A percentile compares a stretch with the other conserved stretches of the same genome.
Evolutionary conservation across 2,797 vertebrate genomes (phyloP).

Genomic region (Danio tinwini): DNA sequence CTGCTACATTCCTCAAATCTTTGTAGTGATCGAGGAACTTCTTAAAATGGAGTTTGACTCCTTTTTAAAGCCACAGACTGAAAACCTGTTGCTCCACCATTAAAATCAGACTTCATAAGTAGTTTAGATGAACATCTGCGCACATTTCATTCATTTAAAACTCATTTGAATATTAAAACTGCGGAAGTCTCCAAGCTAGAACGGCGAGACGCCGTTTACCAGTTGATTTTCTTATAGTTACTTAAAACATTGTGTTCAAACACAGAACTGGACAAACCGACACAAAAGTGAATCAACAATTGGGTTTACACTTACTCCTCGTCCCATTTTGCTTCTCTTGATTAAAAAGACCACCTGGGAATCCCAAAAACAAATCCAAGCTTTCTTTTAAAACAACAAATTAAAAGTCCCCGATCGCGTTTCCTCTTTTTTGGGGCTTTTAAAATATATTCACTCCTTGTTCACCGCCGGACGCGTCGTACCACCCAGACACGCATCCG

Average conservation of each 20-base stretch:
- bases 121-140: neutral
- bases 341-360: slow-evolving; percentile 57
- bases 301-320: slow-evolving; percentile 77
- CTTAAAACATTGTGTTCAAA: neutral
- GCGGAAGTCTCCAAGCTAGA: slow-evolving; percentile 50
- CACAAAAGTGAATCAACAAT: neutral
- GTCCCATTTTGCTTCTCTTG: slow-evolving; percentile 73
- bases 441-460: slow-evolving; percentile 39
- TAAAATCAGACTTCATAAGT: neutral
- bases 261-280: neutral
- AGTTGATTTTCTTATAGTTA: neutral
- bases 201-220: neutral
- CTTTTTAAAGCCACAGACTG: neutral
- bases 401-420: slow-evolving; percentile 40
- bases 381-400: slow-evolving; percentile 39
- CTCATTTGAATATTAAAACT: slow-evolving; percentile 11
- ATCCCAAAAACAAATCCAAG: slow-evolving; percentile 45
- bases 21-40: neutral
- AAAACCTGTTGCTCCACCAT: slow-evolving; percentile 36
- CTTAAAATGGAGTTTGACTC: neutral
- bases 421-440: neutral
- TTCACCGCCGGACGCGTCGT: slow-evolving; percentile 69
- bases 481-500: slow-evolving; percentile 67
- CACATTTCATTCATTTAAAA: slow-evolving; percentile 28
- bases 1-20: slow-evolving; percentile 34